phyloP scores from a whole-genome alignment of 2,113 vertebrate genomes.

The Anguilla rostrata region DNA sequence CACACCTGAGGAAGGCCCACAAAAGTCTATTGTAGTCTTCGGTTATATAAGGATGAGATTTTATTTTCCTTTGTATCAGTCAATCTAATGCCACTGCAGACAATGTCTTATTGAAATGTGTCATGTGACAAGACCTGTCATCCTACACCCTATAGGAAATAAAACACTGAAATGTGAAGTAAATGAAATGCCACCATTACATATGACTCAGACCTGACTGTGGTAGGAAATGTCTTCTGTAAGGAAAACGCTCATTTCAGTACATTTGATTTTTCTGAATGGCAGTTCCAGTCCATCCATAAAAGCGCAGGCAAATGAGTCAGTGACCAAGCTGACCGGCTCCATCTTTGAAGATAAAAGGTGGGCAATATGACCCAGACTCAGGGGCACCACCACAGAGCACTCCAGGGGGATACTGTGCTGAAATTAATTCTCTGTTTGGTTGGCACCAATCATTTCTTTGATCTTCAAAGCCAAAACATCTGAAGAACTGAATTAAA shows the following conservation, averaged over 20 bases:
- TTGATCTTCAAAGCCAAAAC: not conserved
- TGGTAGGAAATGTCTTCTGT: not conserved
- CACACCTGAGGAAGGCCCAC: no score
- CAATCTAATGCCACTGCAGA: not conserved
- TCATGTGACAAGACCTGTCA: not conserved
- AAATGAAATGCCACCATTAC: not conserved
- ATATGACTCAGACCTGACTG: not conserved
- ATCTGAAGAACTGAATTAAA: not conserved
- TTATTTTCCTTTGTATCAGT: not conserved
- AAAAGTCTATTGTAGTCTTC: no score
- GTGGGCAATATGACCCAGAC: not conserved
- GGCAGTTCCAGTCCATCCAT: not conserved
- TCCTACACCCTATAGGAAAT: not conserved
- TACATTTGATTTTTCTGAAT: not conserved
- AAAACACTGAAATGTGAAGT: not conserved
- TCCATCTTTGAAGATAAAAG: not conserved
- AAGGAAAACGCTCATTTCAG: not conserved
- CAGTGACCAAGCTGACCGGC: not conserved
- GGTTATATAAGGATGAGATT: not conserved
- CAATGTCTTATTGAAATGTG: not conserved
- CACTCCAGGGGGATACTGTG: not conserved
- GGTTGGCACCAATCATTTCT: not conserved
- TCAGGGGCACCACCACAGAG: not conserved
- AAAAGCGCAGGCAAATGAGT: not conserved
- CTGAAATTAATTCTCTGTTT: conserved; percentile 1